Percentiles rank a stretch among this genome's conserved stretches.
phyloP scores from a whole-genome alignment of 2,888 invertebrate genomes.

The Dorcus parallelipipedus region DNA sequence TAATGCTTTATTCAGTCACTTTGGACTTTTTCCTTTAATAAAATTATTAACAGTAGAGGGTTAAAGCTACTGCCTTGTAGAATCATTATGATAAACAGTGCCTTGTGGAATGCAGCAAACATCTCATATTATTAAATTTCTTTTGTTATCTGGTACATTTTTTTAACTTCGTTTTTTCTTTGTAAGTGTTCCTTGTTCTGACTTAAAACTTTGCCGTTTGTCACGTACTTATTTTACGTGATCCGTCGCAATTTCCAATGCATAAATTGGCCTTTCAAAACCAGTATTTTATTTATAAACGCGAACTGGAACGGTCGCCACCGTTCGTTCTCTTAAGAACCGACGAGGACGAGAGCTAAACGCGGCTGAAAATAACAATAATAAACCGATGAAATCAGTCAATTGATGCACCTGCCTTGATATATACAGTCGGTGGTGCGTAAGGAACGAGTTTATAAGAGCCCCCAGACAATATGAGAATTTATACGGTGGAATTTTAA shows the following conservation, averaged over 20 bases:
- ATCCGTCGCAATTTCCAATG: background rate
- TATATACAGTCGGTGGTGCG: constrained; percentile 20
- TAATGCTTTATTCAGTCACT: too few relatives aligned
- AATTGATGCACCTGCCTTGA: constrained; percentile 23
- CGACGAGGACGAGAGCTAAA: constrained; percentile 4
- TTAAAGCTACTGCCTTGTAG: too few relatives aligned
- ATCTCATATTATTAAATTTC: too few relatives aligned
- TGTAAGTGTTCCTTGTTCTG: too few relatives aligned
- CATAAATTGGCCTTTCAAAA: constrained; percentile 11
- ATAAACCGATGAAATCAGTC: constrained; percentile 21
- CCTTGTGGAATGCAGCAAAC: too few relatives aligned
- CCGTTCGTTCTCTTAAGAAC: background rate
- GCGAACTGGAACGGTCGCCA: background rate
- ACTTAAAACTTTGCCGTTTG: too few relatives aligned
- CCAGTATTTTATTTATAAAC: constrained; percentile 16
- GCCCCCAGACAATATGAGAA: constrained; percentile 1
- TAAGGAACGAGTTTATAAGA: constrained; percentile 19
- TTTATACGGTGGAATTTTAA: constrained; percentile 12
- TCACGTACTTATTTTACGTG: background rate
- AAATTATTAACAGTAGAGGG: too few relatives aligned
- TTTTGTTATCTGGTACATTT: too few relatives aligned
- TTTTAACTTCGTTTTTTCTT: too few relatives aligned
- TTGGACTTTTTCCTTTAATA: too few relatives aligned
- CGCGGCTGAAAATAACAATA: constrained; percentile 8
- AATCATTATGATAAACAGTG: too few relatives aligned